Evolutionary conservation across 2,888 invertebrate genomes (phyloP).

Genomic region (Lydus trimaculatus): DNA sequence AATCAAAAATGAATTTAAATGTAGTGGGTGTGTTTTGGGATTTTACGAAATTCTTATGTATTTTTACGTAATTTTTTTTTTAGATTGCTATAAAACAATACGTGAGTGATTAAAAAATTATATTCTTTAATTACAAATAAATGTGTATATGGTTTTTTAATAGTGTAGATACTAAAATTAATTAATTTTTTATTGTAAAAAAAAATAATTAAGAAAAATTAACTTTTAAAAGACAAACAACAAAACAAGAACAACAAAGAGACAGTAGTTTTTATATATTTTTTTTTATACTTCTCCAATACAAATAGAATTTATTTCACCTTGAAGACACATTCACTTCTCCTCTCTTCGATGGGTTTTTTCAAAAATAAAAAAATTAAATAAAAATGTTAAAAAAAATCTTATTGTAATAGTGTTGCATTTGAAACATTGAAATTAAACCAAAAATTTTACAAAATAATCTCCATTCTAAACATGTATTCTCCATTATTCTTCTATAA

Average conservation of each 20-base stretch:
- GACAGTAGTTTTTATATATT: not conserved
- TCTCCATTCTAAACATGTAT: not conserved
- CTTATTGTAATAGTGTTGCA: too few relatives aligned
- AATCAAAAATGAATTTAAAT: too few relatives aligned
- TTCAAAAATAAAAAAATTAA: too few relatives aligned
- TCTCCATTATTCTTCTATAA: too few relatives aligned
- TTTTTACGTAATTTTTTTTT: not conserved
- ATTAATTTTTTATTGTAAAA: not conserved
- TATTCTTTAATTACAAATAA: not conserved
- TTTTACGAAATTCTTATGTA: not conserved
- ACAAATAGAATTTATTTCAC: constrained; percentile 5
- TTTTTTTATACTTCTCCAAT: not conserved
- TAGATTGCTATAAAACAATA: not conserved
- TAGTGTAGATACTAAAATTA: too few relatives aligned
- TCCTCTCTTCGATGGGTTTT: not conserved
- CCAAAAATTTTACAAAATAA: too few relatives aligned
- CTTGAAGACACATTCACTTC: constrained; percentile 10
- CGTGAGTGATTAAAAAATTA: not conserved
- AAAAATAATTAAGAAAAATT: too few relatives aligned
- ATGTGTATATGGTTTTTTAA: not conserved
- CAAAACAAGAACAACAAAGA: not conserved
- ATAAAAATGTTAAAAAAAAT: too few relatives aligned
- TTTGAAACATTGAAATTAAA: too few relatives aligned
- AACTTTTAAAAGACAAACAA: not conserved
- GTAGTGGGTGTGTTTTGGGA: not conserved